A percentile compares a stretch with the other conserved stretches of the same genome.
Evolutionary conservation across 2,113 vertebrate genomes (phyloP).

Genomic region (Grus americana): DNA sequence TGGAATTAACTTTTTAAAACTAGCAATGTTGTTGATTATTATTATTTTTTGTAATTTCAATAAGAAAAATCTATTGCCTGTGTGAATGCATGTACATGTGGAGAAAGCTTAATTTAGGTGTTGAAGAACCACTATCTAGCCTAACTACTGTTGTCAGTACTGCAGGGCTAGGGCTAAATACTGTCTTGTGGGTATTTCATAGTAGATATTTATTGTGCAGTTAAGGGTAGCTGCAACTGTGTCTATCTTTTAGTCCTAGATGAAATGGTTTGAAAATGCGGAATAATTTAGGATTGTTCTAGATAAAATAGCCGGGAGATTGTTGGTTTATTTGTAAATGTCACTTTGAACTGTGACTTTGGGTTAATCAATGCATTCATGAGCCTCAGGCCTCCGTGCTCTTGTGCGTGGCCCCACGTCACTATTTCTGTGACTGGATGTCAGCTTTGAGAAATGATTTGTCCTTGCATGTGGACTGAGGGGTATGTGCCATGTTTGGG

Average conservation of each 20-base stretch:
- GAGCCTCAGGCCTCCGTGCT: neutral
- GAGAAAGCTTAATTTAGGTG: neutral
- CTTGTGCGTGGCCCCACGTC: fast-evolving
- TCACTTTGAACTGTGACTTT: neutral
- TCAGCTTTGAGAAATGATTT: neutral
- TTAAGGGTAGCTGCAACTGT: neutral
- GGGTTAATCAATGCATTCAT: neutral
- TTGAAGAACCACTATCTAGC: neutral
- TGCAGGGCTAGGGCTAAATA: neutral
- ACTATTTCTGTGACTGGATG: neutral
- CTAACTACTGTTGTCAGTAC: neutral
- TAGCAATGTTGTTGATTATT: neutral
- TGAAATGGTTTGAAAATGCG: neutral
- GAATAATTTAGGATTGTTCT: neutral
- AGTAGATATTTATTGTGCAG: neutral
- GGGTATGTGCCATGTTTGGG: neutral
- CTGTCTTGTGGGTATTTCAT: neutral
- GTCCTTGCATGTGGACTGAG: neutral
- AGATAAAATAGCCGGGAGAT: neutral
- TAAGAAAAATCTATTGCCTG: neutral
- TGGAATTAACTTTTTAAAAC: neutral
- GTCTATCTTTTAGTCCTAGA: neutral
- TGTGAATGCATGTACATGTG: neutral
- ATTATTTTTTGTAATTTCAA: neutral
- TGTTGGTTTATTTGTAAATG: neutral